phyloP scores from a whole-genome alignment of 2,888 invertebrate species.

The Apamea monoglypha region DNA sequence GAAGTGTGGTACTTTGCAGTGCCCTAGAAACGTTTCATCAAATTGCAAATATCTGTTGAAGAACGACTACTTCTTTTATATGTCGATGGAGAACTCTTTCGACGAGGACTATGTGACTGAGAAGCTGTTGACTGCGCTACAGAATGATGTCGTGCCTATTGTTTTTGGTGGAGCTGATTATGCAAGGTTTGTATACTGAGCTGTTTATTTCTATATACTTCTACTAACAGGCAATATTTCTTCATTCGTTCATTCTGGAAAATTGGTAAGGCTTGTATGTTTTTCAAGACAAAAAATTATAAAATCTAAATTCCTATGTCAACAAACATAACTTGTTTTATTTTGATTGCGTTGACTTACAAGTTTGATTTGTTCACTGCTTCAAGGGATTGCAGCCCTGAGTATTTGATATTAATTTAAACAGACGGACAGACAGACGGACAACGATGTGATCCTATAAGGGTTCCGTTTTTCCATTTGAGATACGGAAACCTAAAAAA shows the following conservation, averaged over 20 bases:
- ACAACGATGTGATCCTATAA: too few species aligned
- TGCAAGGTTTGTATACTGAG: conserved; percentile 77
- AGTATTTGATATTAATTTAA: too few species aligned
- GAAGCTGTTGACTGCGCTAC: conserved; percentile 91
- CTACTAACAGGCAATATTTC: background rate
- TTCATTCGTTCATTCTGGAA: background rate
- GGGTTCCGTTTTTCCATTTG: too few species aligned
- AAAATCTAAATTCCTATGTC: background rate
- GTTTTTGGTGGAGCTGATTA: conserved; percentile 93
- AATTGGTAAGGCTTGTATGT: background rate
- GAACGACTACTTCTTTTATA: conserved; percentile 93
- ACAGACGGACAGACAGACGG: too few species aligned
- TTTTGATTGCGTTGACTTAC: too few species aligned
- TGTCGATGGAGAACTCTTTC: conserved; percentile 93
- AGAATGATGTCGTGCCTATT: conserved; percentile 92
- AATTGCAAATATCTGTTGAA: conserved; percentile 81
- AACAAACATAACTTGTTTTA: background rate
- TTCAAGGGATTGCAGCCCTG: too few species aligned
- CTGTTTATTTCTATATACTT: background rate
- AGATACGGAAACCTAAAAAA: too few species aligned
- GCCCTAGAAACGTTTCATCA: conserved; percentile 70
- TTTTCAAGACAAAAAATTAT: background rate
- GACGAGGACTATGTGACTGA: conserved; percentile 89
- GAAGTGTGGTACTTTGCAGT: conserved; percentile 84
- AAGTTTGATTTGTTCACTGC: too few species aligned